Base-by-base conservation (phyloP, 64 coral and sea anemone species). In the Pachyseris speciosa region DNA sequence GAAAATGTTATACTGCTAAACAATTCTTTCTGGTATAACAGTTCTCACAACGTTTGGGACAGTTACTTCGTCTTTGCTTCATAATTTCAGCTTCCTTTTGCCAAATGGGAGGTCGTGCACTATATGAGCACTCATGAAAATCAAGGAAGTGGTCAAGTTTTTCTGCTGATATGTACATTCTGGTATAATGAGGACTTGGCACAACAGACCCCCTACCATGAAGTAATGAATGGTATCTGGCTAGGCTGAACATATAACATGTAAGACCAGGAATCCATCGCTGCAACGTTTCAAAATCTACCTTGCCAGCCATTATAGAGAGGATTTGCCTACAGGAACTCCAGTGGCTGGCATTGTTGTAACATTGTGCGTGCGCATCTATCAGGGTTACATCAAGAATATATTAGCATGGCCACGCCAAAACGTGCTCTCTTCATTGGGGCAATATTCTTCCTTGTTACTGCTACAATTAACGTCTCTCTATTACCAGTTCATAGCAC, bases 41-140 rank as follows among this genome's bases (percentile, higher is more conserved):
- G 55, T 91, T 69, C 90, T 84, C 64, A 92, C 81, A 75, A 92
- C 81, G 76, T 86, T 86, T 5, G 69, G 90, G 24, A 92, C 90
- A 41, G 52, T 84, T 33, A 92, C 74, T 74, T 83, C 57, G 50
- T 69, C 52, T 44, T 84, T 84, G 45, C 50, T 73, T 52, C 69
- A 86, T 65, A 92, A 68, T 64, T 72, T 92, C 72, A 92, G 37
- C 44, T 53, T 85, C 66, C 86, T 86, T 33, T 86, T 72, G 39
- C 83, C 83, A 86, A 86, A 92, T 50, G 90, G 72, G 66, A 86
- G 44, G 59, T 93, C 91, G 37, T 86, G 83, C 55, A 92, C 37
- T 49, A 85, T 77, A n/a, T 92, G 83, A 66, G 27, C 47, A 52
- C 90, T 92, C 44, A 81, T 92, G 30, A 92, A 92, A 92, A 51